These are phyloP conservation scores for Melanotaenia duboulayi DNA, from an alignment of 2,113 vertebrate genomes.

Conservation along the genomic window DNA sequence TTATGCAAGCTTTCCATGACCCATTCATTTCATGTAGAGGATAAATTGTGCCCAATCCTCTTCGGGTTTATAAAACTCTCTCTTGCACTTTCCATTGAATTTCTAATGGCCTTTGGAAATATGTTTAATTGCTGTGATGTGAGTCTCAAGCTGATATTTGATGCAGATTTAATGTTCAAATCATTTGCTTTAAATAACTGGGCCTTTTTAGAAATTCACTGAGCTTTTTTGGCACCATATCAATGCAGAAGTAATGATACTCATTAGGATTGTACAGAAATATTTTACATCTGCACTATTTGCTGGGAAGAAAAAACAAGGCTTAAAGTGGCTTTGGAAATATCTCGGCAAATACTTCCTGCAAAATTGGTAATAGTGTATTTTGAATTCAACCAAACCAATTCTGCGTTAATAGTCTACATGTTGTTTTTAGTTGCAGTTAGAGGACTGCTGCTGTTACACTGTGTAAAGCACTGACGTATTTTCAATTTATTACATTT, in stretches of 20 bases:
- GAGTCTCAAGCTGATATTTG: conserved; percentile 70
- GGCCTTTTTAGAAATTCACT: conserved; percentile 73
- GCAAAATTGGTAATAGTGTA: conserved; percentile 16
- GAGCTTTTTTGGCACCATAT: conserved; percentile 74
- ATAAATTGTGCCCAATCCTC: neutral
- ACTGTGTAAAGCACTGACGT: too few species aligned
- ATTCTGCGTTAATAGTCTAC: neutral
- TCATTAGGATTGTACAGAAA: conserved; percentile 76
- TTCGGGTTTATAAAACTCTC: conserved; percentile 36
- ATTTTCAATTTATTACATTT: neutral
- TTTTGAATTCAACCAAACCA: conserved; percentile 16
- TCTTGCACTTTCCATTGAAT: conserved; percentile 57
- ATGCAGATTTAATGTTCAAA: conserved; percentile 75
- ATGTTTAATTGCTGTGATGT: conserved; percentile 72
- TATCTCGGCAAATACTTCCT: conserved; percentile 46
- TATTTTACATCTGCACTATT: conserved; percentile 61
- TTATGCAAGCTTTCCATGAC: conserved; percentile 33
- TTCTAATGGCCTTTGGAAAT: conserved; percentile 68
- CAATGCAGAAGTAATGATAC: conserved; percentile 75
- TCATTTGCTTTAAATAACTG: conserved; percentile 79
- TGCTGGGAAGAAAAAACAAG: conserved; percentile 38
- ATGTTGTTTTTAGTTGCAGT: too few species aligned
- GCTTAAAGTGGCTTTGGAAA: conserved; percentile 27
- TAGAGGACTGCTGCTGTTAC: too few species aligned
- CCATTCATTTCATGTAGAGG: conserved; percentile 16